Evolutionary conservation across 2,113 vertebrate genomes (phyloP).

Genomic region (Fukomys damarensis): DNA sequence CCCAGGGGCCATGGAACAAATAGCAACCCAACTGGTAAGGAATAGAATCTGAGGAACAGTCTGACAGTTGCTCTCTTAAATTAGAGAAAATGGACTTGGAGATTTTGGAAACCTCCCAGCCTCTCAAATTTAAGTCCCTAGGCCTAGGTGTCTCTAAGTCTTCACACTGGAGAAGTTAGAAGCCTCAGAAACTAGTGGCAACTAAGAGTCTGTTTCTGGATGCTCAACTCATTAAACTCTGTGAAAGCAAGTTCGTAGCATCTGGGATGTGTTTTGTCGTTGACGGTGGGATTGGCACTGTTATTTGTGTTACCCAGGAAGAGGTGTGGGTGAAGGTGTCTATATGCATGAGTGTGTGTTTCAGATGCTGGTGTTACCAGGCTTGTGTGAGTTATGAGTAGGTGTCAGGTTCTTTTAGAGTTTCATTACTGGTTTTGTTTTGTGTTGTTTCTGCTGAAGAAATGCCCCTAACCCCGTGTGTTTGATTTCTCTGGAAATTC

Average conservation of each 20-base stretch:
- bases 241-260: constrained; percentile 76
- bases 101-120: constrained; percentile 8
- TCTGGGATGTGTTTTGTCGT: constrained; percentile 71
- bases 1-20: background rate
- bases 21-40: background rate
- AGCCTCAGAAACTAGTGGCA: background rate
- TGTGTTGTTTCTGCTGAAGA: constrained; percentile 26
- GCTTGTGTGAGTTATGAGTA: background rate
- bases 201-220: constrained; percentile 55
- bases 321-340: constrained; percentile 62
- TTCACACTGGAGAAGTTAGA: constrained; percentile 63
- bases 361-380: constrained; percentile 46
- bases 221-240: constrained; percentile 75
- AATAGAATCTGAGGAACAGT: background rate
- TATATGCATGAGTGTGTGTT: background rate
- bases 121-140: constrained; percentile 20
- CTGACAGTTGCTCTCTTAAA: constrained; percentile 29
- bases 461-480: background rate
- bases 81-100: constrained; percentile 58
- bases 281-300: constrained; percentile 51
- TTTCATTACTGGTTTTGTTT: constrained; percentile 54
- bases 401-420: constrained; percentile 49
- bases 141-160: constrained; percentile 14
- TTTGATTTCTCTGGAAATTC: constrained; percentile 30
- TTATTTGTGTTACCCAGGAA: constrained; percentile 57